These are phyloP conservation scores for Carduelis carduelis DNA, from an alignment of 2,797 vertebrate species.

Conservation along the genomic window DNA sequence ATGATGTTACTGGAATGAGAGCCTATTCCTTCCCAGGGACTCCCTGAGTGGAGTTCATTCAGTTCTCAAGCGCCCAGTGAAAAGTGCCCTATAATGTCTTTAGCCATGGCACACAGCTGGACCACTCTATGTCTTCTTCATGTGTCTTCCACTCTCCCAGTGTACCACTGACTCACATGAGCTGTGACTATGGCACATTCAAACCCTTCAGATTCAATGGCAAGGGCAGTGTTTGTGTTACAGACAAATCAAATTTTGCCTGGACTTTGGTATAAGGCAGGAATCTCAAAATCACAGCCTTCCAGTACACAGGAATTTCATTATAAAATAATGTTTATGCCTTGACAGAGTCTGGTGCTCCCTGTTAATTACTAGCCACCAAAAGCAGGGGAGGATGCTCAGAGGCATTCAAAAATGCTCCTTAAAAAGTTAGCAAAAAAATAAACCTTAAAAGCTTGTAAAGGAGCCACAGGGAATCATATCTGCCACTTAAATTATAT, in stretches of 20 bases:
- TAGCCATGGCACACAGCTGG: background rate
- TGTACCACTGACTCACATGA: accelerated
- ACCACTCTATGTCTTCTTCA: accelerated
- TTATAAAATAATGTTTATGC: background rate
- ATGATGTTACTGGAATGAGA: background rate
- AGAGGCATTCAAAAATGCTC: background rate
- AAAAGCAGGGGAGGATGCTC: background rate
- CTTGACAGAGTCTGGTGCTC: background rate
- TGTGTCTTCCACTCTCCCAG: background rate
- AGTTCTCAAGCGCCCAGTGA: background rate
- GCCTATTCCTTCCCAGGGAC: background rate
- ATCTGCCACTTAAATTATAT: conserved; percentile 59
- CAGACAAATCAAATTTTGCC: background rate
- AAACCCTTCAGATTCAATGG: background rate
- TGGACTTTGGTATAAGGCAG: background rate
- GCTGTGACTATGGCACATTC: background rate
- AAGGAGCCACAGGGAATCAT: conserved; percentile 42
- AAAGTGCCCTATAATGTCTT: accelerated
- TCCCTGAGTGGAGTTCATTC: accelerated
- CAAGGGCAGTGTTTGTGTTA: accelerated
- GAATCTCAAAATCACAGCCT: background rate
- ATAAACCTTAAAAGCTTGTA: conserved; percentile 43
- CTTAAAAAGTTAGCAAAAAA: conserved; percentile 13
- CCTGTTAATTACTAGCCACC: background rate
- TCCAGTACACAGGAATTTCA: background rate